Base-by-base conservation (phyloP, 2,888 invertebrate genomes). In the Andricus curvator region DNA sequence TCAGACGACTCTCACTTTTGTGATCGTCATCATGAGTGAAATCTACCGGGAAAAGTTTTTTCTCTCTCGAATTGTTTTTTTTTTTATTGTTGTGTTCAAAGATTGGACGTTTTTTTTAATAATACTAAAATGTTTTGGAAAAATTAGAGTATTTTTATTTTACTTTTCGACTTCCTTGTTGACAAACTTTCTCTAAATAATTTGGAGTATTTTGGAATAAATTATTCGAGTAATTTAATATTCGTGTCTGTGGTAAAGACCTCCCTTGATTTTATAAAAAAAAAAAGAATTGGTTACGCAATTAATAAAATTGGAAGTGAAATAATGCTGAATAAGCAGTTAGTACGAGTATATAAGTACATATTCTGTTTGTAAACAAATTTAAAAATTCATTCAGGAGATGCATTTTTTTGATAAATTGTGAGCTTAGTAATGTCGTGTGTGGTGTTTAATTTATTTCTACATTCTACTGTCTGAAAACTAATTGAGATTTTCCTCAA, bases 1-100 rank as follows among this genome's bases (percentile, higher is more conserved):
- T 25, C n/a, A 20, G 65, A 22, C 11, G 44, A 22, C 41, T 78
- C 22, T 41, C 48, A 62, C 66, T 77, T 64, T 77, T 77, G 17
- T 51, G 29, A 22, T 66, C 22, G 51, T 64, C 37, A 74, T 62
- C 62, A 17, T 25, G 25, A 62, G 48, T 80, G 62, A 62, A 25
- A 22, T 62, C n/a, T 70, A 20, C n/a, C 56, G 29, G 11, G 22
- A 60, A 56, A 76, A 76, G 17, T 29, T 33, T 29, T 25, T 22
- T 41, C 25, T 25, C 11, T 70, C 13, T 70, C 5, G 62, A 15
- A 29, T 29, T 62, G 1, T 62, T 62, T 29, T 25, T 62, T 25
- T 62, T 62, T n/a, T 29, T 25, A 25, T 25, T 11, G 25, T 25
- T 13, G n/a, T 13, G 22, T 11, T 62, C 13, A 62, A 4, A 15